phyloP scores from a whole-genome alignment of 2,888 invertebrate species.

The Pemphredon lugubris region DNA sequence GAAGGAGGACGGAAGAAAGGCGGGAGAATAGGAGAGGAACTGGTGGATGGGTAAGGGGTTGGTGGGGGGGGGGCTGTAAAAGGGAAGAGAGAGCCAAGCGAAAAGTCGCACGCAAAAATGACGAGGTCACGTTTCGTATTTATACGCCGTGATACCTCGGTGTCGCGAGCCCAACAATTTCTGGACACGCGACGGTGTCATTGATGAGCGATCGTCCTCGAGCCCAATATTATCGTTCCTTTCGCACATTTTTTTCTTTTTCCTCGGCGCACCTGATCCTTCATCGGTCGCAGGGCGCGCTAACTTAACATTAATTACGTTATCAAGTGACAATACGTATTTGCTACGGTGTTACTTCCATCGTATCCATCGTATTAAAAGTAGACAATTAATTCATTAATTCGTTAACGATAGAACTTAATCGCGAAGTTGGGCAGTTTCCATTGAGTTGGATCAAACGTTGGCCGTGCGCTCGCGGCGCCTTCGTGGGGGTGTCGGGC shows the following conservation, averaged over 20 bases:
- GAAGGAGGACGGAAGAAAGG: slow-evolving; percentile 41
- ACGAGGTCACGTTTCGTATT: slow-evolving; percentile 40
- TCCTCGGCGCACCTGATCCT: slow-evolving; percentile 26
- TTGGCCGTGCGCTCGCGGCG: slow-evolving; percentile 10
- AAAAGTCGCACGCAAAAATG: slow-evolving; percentile 33
- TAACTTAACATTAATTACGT: slow-evolving; percentile 60
- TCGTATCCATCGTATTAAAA: slow-evolving; percentile 71
- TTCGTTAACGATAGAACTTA: slow-evolving; percentile 41
- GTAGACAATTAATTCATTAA: slow-evolving; percentile 53
- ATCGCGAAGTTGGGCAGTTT: slow-evolving; percentile 71
- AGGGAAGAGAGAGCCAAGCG: not conserved
- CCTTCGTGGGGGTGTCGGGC: no score
- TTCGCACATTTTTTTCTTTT: slow-evolving; percentile 33
- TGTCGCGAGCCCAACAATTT: slow-evolving; percentile 18
- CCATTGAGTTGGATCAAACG: slow-evolving; percentile 77
- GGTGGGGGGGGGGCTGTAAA: no score
- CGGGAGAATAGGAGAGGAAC: slow-evolving; percentile 9
- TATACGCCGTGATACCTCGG: slow-evolving; percentile 31
- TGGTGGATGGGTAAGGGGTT: no score
- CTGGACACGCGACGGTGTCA: slow-evolving; percentile 37
- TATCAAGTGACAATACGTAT: slow-evolving; percentile 56
- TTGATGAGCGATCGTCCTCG: slow-evolving; percentile 77
- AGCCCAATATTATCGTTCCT: slow-evolving; percentile 78
- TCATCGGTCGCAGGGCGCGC: slow-evolving; percentile 46
- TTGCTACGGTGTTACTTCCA: slow-evolving; percentile 57